A percentile compares a stretch with the other conserved stretches of the same genome.
Evolutionary conservation across 2,888 invertebrate species (phyloP).

Genomic region (Tenodera sinensis): DNA sequence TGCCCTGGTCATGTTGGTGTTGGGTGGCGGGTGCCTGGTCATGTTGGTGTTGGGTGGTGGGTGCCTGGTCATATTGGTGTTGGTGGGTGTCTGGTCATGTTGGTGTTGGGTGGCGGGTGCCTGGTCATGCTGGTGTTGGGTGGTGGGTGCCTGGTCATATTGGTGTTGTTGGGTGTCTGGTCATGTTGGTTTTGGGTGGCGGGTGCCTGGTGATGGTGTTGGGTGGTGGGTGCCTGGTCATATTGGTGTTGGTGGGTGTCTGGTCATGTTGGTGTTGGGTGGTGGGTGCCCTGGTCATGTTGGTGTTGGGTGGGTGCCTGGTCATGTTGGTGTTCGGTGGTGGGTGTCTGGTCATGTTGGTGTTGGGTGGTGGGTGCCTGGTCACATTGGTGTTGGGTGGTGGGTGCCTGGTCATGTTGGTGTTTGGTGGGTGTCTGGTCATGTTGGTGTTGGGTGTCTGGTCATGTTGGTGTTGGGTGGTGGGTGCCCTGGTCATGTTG

Average conservation of each 20-base stretch:
- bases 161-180: slow-evolving; percentile 27
- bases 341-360: neutral
- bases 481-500: neutral
- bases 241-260: slow-evolving; percentile 25
- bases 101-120: slow-evolving; percentile 30
- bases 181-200: too few relatives aligned
- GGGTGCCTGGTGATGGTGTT: slow-evolving; percentile 29
- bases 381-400: slow-evolving; percentile 30
- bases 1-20: too few relatives aligned
- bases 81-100: neutral
- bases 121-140: too few relatives aligned
- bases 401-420: neutral
- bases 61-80: slow-evolving; percentile 24
- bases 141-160: neutral
- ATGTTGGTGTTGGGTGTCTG: slow-evolving; percentile 27
- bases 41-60: slow-evolving; percentile 30
- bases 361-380: neutral
- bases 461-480: too few relatives aligned
- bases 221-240: neutral
- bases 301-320: slow-evolving; percentile 26
- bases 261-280: slow-evolving; percentile 29
- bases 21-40: neutral
- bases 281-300: neutral
- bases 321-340: slow-evolving; percentile 31
- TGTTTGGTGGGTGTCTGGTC: neutral